Conservation (phyloP, 1,140 invertebrate species). For the Ptiloglossa arizonensis region DNA sequence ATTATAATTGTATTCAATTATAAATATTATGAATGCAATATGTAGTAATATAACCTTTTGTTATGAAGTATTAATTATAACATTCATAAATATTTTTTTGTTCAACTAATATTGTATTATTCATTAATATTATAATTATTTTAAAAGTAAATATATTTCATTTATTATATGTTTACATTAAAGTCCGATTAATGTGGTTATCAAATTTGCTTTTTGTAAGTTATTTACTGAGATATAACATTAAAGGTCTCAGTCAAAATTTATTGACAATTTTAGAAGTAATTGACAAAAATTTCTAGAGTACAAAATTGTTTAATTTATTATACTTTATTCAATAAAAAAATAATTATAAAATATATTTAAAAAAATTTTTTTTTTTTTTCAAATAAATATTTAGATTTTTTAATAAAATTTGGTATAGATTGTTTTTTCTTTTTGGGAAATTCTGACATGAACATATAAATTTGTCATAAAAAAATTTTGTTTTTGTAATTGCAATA, state of each 20-base stretch:
- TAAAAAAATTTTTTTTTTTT: too few species aligned
- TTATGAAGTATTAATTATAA: background rate
- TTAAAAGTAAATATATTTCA: background rate
- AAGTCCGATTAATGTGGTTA: background rate
- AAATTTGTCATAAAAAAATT: too few species aligned
- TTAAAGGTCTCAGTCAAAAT: slow-evolving; percentile 58
- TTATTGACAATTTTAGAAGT: background rate
- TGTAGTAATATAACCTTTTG: background rate
- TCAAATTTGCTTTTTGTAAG: background rate
- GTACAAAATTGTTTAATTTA: background rate
- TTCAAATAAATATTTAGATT: too few species aligned
- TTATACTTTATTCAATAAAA: background rate
- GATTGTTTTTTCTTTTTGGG: too few species aligned
- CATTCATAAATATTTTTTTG: background rate
- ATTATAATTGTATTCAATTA: too few species aligned
- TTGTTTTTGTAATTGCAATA: background rate
- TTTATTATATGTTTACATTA: background rate
- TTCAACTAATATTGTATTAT: background rate
- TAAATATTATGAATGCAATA: background rate
- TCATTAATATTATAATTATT: background rate
- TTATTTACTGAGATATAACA: slow-evolving; percentile 59
- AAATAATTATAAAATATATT: background rate
- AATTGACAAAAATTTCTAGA: background rate
- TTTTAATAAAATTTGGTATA: too few species aligned
- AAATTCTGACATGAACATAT: too few species aligned